These are phyloP conservation scores for Thalpophila matura DNA, from an alignment of 2,888 invertebrate genomes.

Conservation along the genomic window DNA sequence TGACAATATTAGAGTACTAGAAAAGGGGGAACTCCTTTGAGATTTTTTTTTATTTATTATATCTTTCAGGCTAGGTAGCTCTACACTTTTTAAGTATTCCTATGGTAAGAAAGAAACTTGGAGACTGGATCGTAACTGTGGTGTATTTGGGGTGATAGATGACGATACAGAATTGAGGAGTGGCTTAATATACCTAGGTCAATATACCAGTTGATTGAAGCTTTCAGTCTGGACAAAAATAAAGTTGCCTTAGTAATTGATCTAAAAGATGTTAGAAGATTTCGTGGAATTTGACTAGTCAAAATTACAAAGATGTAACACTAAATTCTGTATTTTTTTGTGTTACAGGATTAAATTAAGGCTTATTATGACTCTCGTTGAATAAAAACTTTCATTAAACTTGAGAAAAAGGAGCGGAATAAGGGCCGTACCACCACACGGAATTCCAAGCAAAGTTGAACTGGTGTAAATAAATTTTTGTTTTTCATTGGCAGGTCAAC, in stretches of 20 bases:
- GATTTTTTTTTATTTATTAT: slow-evolving; percentile 32
- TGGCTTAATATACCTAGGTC: background rate
- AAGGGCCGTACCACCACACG: slow-evolving; percentile 7
- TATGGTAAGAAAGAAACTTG: background rate
- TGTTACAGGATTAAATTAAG: background rate
- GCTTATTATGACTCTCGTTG: background rate
- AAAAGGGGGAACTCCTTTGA: slow-evolving; percentile 13
- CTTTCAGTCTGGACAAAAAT: background rate
- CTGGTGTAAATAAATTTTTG: background rate
- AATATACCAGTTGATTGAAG: background rate
- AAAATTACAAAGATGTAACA: background rate
- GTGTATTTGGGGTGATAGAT: background rate
- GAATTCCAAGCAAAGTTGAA: slow-evolving; percentile 9
- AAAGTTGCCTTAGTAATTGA: background rate
- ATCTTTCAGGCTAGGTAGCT: background rate
- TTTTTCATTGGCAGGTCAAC: slow-evolving; percentile 25
- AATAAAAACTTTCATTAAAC: slow-evolving; percentile 18
- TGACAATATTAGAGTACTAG: slow-evolving; percentile 23
- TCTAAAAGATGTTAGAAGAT: slow-evolving; percentile 9
- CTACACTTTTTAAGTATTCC: slow-evolving; percentile 19
- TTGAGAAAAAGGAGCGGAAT: slow-evolving; percentile 12
- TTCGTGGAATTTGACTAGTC: no score
- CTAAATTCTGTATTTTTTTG: background rate
- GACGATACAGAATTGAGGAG: background rate
- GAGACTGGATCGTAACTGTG: background rate